Percentiles rank a stretch among this genome's conserved stretches.
Conservation (phyloP, 2,888 invertebrate species). For the Sarcophaga subvicina region DNA sequence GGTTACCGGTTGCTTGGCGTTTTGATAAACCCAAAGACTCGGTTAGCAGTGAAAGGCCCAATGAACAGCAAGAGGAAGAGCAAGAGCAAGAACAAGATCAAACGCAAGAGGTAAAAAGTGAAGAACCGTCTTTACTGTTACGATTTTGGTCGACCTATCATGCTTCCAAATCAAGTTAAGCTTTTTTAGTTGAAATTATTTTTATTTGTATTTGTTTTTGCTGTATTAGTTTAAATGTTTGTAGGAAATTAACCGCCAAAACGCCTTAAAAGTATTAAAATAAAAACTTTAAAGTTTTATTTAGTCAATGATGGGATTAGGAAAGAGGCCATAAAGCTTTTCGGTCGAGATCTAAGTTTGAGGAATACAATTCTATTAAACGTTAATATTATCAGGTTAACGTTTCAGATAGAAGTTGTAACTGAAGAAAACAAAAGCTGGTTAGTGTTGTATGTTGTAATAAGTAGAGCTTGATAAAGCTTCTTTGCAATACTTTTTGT, state of each 20-base stretch:
- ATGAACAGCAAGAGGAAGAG: neutral
- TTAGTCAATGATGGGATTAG: conserved; percentile 53
- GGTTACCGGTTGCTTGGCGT: conserved; percentile 80
- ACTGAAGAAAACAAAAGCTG: neutral
- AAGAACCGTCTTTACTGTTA: conserved; percentile 77
- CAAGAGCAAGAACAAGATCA: neutral
- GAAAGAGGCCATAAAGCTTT: conserved; percentile 35
- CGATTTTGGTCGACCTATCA: conserved; percentile 77
- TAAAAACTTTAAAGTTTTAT: conserved; percentile 43
- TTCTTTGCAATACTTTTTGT: conserved; percentile 28
- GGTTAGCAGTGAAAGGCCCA: conserved; percentile 10
- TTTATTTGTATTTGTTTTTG: neutral
- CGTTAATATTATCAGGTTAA: conserved; percentile 24
- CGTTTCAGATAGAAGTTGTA: conserved; percentile 26
- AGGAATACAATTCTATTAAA: neutral
- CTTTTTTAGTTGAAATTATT: conserved; percentile 53
- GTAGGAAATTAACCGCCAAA: conserved; percentile 42
- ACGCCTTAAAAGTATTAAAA: conserved; percentile 67
- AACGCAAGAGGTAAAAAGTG: conserved; percentile 29
- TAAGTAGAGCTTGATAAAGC: neutral
- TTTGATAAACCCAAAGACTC: conserved; percentile 69
- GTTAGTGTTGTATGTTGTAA: no score
- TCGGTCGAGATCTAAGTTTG: neutral
- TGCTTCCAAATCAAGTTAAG: conserved; percentile 71
- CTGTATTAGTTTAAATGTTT: conserved; percentile 59